Evolutionary conservation across 2,888 invertebrate species (phyloP), one percentile per base, ranked within the genome.

Genomic region (Melinaea marsaeus): DNA sequence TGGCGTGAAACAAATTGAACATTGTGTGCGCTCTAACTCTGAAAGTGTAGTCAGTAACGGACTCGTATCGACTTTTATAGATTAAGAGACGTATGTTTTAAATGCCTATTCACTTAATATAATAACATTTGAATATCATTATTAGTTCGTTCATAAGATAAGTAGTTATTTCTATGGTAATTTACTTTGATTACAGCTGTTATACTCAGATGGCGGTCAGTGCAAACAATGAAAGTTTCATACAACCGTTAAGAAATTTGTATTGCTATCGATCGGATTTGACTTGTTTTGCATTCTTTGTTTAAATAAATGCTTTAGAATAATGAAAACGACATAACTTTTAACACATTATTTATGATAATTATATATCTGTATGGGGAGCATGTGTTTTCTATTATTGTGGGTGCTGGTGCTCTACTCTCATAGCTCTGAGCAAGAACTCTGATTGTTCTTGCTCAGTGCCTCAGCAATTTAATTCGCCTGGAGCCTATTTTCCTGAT

Each of bases 1-100:
- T 57, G 13, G 64, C 37, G 32, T 64, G 58, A 42, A 66, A 57
- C 35, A 66, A 63, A 51, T 69, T 69, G 32, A 56, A 64, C 68
- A 66, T 66, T 48, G 45, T 67, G n/a, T 51, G 32, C 34, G 32
- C 6, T 22, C 32, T 47, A 51, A 22, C 48, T 48, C 5, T 13
- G 48, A 22, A 13, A 2, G 11, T 13, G 2, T 13, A 22, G 11
- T 2, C 9, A 51, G 7, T 22, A 32, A 3, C 32, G 2, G 51
- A 7, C 22, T 3, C 7, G 51, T 32, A 6, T 51, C 51, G 51
- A 32, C 32, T 51, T 32, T 32, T 7, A 32, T n/a, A 32, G 51
- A 51, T 22, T 32, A 32, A 11, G 32, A 51, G 11, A 32, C 32
- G n/a, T n/a, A 2, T 48, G 51, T 51, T 51, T 32, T 51, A 7